A percentile compares a stretch with the other conserved stretches of the same genome.
Conservation (phyloP, 2,113 vertebrate genomes). For the Cyprinodon brontotheroides region DNA sequence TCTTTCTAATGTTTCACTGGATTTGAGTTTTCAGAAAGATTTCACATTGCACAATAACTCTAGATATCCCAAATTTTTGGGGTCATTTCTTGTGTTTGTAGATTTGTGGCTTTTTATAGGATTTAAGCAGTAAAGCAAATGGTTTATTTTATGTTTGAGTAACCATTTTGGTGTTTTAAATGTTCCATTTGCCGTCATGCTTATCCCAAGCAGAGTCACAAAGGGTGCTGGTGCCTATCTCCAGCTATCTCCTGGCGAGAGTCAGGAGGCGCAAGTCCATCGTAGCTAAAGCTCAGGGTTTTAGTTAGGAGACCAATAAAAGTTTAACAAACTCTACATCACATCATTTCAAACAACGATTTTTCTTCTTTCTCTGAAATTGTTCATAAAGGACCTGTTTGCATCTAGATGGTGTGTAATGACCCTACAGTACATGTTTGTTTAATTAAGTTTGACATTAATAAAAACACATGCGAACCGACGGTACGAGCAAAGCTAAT, state of each 20-base stretch:
- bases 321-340: not conserved
- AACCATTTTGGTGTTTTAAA: not conserved
- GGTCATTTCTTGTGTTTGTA: not conserved
- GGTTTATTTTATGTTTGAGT: too few relatives aligned
- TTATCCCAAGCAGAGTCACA: too few relatives aligned
- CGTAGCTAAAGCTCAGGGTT: not conserved
- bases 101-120: not conserved
- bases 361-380: not conserved
- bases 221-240: too few relatives aligned
- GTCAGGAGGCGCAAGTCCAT: too few relatives aligned
- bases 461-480: too few relatives aligned
- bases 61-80: not conserved
- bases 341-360: not conserved
- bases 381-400: not conserved
- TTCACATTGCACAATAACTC: not conserved
- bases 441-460: too few relatives aligned
- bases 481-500: too few relatives aligned
- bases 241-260: too few relatives aligned
- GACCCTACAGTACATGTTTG: too few relatives aligned
- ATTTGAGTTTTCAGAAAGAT: not conserved
- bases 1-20: not conserved
- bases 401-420: not conserved
- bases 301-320: not conserved
- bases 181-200: too few relatives aligned
- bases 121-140: not conserved